Percentiles rank a stretch among this genome's conserved stretches.
phyloP scores from a whole-genome alignment of 2,113 vertebrate species.

The Paradoxurus hermaphroditus region DNA sequence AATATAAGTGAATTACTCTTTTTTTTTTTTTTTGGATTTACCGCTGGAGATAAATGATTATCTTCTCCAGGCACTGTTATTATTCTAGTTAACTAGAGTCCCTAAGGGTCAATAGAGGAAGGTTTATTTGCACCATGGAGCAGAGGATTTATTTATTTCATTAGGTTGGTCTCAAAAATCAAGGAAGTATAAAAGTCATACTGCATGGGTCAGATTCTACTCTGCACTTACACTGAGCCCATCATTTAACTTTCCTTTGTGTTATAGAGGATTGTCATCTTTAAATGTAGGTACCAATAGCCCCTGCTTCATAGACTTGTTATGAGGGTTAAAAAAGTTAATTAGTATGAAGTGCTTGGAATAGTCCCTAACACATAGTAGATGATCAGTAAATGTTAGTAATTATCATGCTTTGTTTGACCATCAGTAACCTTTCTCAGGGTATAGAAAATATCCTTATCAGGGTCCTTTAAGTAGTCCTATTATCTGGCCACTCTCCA shows the following conservation, averaged over 20 bases:
- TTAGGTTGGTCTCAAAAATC: background rate
- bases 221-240: background rate
- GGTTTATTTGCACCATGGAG: background rate
- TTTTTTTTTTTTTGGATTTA: background rate
- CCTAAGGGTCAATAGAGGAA: background rate
- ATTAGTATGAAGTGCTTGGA: background rate
- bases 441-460: background rate
- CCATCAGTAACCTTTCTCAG: background rate
- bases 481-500: background rate
- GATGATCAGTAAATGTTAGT: background rate
- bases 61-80: background rate
- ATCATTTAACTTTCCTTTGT: background rate
- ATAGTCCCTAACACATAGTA: background rate
- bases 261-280: background rate
- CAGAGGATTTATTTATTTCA: background rate
- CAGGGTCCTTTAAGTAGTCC: background rate
- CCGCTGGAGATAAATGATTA: background rate
- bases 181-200: background rate
- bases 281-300: background rate
- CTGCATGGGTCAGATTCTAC: background rate
- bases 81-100: background rate
- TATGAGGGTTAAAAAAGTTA: background rate
- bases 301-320: background rate
- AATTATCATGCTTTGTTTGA: background rate
- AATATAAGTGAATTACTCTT: background rate